Conservation (phyloP, 2,113 vertebrate species). For the Azemiops feae region DNA sequence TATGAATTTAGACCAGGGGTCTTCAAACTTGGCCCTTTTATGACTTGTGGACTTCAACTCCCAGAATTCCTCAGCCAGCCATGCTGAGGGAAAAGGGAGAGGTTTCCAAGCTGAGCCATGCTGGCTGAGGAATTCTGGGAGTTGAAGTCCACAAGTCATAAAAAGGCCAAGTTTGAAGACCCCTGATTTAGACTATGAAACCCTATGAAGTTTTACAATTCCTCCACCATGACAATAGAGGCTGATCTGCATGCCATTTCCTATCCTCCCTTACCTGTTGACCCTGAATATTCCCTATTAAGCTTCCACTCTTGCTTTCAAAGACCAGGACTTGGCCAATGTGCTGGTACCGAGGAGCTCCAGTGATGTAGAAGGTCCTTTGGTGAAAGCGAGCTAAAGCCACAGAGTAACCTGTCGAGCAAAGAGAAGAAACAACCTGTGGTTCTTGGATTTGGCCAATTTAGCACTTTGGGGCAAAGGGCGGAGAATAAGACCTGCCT, state of each 20-base stretch:
- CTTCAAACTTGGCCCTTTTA: no score
- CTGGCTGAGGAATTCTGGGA: no score
- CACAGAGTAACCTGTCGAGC: not conserved
- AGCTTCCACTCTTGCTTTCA: not conserved
- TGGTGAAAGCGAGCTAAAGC: not conserved
- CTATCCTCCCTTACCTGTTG: not conserved
- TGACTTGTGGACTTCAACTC: no score
- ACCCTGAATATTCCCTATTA: not conserved
- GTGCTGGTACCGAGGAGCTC: slow-evolving; percentile 33
- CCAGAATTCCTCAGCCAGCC: no score
- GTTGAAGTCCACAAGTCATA: no score
- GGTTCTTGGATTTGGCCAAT: not conserved
- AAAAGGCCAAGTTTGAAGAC: no score
- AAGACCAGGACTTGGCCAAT: slow-evolving; percentile 10
- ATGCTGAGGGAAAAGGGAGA: no score
- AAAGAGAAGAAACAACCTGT: not conserved
- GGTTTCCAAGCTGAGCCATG: no score
- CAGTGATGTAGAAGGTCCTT: slow-evolving; percentile 3
- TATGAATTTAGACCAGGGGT: not conserved
- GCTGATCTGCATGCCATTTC: not conserved
- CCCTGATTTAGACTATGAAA: no score
- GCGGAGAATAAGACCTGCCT: not conserved
- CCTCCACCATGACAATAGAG: not conserved
- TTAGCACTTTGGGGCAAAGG: not conserved
- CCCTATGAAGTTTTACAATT: not conserved